Evolutionary conservation across 2,113 vertebrate genomes (phyloP), one percentile per base, ranked within the genome.

Genomic region (Ctenomys sociabilis): DNA sequence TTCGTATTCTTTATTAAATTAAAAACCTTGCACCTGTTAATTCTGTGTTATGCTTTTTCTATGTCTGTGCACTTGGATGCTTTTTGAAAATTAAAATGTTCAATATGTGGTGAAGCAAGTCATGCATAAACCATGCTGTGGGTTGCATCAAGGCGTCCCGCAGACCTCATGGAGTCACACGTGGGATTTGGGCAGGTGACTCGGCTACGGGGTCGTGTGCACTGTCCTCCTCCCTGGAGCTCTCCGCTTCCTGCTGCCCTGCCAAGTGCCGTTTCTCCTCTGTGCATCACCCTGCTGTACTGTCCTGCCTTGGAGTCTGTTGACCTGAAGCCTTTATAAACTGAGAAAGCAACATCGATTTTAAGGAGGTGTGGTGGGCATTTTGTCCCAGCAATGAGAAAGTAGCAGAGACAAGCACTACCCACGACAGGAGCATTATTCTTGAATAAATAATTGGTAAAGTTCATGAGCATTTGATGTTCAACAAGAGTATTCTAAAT

Each of bases 381-480:
- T 49, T 32, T 49, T 49, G 43, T 77, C 43, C 73, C 43, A 78
- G 26, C 43, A 32, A 43, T 8, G 75, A 78, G 28, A 78, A 32
- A 49, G 75, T 32, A 17, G 43, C 43, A 49, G 32, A 17, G 37
- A 49, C 73, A 75, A 43, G 14, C 28, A 57, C 2, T 64, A 49
- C 49, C 12, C 43, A 40, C 4, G 43, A 10, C 17, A 43, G 7
- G 4, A 32, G 26, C 16, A 70, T 64, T 83, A 63, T 49, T 49
- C 43, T 88, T 93, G 32, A 88, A 91, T 82, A 63, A 64, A 63
- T 80, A 70, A 43, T 49, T 95, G 14, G 14, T 70, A 19, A 92
- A 84, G 81, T 88, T 86, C 10, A 87, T 43, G 4, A 78, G 30
- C 2, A 77, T 12, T 83, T 90, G 57, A 4, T 37, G 45, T 68